These are phyloP conservation scores for Aptenodytes forsteri DNA, from an alignment of 2,113 vertebrate genomes.

Conservation along the genomic window DNA sequence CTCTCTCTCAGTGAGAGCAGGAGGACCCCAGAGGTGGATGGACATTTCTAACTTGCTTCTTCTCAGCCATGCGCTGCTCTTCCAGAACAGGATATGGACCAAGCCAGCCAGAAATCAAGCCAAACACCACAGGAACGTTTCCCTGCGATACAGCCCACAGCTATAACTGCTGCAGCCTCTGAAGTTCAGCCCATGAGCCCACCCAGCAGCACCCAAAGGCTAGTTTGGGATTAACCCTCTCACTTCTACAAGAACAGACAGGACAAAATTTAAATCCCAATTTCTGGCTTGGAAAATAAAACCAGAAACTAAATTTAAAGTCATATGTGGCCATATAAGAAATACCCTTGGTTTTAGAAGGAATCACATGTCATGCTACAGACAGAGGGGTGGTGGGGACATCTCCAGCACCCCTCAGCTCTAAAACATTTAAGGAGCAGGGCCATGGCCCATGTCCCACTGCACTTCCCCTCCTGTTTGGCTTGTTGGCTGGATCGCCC, in stretches of 20 bases:
- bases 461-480: slow-evolving; percentile 6
- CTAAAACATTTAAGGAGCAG: not conserved
- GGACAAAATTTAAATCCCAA: not conserved
- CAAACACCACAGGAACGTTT: slow-evolving; percentile 29
- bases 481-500: slow-evolving; percentile 25
- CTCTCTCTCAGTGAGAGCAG: not conserved
- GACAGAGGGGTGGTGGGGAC: not conserved
- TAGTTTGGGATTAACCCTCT: not conserved
- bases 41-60: not conserved
- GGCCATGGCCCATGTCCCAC: not conserved
- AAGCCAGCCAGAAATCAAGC: slow-evolving; percentile 64
- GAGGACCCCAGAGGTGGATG: not conserved
- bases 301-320: not conserved
- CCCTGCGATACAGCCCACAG: not conserved
- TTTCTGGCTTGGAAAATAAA: not conserved
- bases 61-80: slow-evolving; percentile 48
- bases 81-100: slow-evolving; percentile 44
- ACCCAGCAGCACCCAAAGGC: not conserved
- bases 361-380: not conserved
- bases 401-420: not conserved
- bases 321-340: not conserved
- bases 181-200: not conserved
- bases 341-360: not conserved
- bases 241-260: not conserved
- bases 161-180: not conserved